Evolutionary conservation across 2,888 invertebrate genomes (phyloP), one percentile per base, ranked within the genome.

Genomic region (Tipula confusa): DNA sequence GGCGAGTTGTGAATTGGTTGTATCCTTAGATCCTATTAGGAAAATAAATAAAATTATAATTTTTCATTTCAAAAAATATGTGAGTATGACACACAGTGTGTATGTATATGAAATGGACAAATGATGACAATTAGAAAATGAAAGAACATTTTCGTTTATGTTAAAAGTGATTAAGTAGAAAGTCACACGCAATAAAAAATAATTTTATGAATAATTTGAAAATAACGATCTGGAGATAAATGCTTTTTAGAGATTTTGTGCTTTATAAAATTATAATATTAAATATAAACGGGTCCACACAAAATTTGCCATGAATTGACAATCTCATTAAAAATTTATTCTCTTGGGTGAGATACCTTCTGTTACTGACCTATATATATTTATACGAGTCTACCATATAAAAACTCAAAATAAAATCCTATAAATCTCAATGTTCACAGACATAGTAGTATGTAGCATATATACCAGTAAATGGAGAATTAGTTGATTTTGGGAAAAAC

Each of bases 21-120:
- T 64, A 43, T 43, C n/a, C 43, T 43, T n/a, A 18, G 7, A 64
- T 64, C 24, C 18, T 64, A 64, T 64, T 64, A 64, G 64, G 64
- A 24, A 64, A 24, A 64, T 64, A 64, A 64, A 64, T 64, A 64
- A 64, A 64, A 64, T 64, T 64, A 64, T 64, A 64, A 64, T 64
- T 64, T 64, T 64, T 64, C 64, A 64, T 64, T 64, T 64, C 24
- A 64, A 24, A n/a, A 64, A 24, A 43, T 15, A 64, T 64, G 64
- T 64, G 18, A 64, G 64, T 24, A 24, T 64, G 64, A 64, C 64
- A 64, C 24, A 64, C n/a, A n/a, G n/a, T n/a, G n/a, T n/a, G n/a
- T n/a, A n/a, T n/a, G 64, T 24, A 64, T 24, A 64, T 24, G 64
- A 64, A 64, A 64, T 9, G 24, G 64, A 64, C 64, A 64, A 64